phyloP scores from a whole-genome alignment of 2,113 vertebrate species.

The Opisthocomus hoazin region DNA sequence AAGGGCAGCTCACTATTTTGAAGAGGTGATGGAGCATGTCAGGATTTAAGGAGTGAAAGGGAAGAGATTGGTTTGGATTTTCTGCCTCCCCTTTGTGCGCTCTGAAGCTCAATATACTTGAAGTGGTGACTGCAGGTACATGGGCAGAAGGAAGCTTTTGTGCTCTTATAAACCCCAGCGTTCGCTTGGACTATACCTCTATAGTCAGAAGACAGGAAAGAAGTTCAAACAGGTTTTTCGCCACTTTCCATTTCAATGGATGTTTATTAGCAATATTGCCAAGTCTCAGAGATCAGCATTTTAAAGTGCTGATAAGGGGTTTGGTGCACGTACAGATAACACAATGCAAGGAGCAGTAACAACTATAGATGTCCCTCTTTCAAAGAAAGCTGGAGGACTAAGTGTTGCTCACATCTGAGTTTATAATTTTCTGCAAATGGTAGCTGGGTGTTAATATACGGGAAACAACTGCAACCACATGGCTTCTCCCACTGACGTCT shows the following conservation, averaged over 20 bases:
- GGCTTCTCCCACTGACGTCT: neutral
- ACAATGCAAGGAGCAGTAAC: neutral
- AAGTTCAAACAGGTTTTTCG: conserved; percentile 63
- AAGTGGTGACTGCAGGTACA: conserved; percentile 70
- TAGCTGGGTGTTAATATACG: neutral
- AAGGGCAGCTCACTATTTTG: conserved; percentile 81
- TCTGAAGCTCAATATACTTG: conserved; percentile 71
- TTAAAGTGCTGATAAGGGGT: conserved; percentile 15
- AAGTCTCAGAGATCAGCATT: conserved; percentile 28
- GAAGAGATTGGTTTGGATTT: conserved; percentile 77
- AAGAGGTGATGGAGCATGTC: conserved; percentile 84
- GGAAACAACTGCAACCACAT: neutral
- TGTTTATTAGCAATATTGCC: conserved; percentile 40
- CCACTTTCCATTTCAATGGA: conserved; percentile 67
- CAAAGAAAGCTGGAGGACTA: neutral
- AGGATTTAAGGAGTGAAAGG: conserved; percentile 80
- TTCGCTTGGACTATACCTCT: conserved; percentile 54
- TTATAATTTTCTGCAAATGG: neutral
- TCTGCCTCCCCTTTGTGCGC: conserved; percentile 64
- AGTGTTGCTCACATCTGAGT: neutral
- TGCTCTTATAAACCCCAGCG: conserved; percentile 59
- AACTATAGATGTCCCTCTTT: neutral
- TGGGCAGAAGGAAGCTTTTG: conserved; percentile 63
- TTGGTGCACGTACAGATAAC: neutral
- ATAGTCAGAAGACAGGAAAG: conserved; percentile 45